Base-by-base conservation (phyloP, 2,888 invertebrate species). In the Callinectes sapidus region DNA sequence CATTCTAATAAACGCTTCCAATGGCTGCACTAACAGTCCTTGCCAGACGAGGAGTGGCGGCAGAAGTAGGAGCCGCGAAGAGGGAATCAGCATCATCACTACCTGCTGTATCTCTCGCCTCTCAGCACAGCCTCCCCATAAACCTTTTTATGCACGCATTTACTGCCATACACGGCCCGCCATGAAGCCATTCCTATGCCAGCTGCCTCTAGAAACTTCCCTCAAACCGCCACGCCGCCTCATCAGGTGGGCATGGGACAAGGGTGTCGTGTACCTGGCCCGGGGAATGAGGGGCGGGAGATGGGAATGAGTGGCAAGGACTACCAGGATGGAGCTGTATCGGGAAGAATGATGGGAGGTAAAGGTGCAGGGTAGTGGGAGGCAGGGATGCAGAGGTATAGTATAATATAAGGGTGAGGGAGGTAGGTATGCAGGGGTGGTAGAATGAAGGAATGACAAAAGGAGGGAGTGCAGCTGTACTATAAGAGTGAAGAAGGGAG, bases 101-200 rank as follows among this genome's bases (percentile, higher is more conserved):
- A 81, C 81, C 35, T 81, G 13, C 81, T 81, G 35, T 81, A 32
- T 81, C 81, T 81, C 81, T 32, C 81, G 35, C 32, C 81, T 23
- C 81, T 5, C 35, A 32, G 35, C 81, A 81, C 81, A 81, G 35
- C 35, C 35, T 81, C 35, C 13, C 81, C 81, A 81, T 81, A 81
- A 81, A 81, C 81, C 35, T 81, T 81, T 48, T 81, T 81, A 81
- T 81, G 81, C 81, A 81, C 81, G n/a, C 81, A 81, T 14, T 35
- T 81, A 81, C 13, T 81, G 81, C 81, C 81, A 81, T 81, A 81
- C 81, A 81, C 35, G 81, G 81, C 81, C 81, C 32, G 35, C 35
- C 81, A 81, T 81, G 81, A 81, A 35, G 81, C 81, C 81, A 81
- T 81, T 81, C 35, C 81, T 81, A 81, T 81, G 81, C 81, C 81